Conservation (phyloP, 1,140 invertebrate species). For the Diachasma alloeum region DNA sequence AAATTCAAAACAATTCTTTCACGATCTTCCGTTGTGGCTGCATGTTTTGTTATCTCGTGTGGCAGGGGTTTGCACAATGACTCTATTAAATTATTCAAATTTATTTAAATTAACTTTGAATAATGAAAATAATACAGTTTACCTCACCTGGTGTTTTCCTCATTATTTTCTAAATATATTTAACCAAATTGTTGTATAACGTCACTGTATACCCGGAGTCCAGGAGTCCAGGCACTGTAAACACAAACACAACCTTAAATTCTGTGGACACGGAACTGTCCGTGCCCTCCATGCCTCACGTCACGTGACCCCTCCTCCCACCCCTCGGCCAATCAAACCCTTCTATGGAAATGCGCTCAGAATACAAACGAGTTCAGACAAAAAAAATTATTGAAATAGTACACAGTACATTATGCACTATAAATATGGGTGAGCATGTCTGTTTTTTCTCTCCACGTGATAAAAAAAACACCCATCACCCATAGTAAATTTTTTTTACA, state of each 20-base stretch:
- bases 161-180: background rate
- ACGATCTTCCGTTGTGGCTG: slow-evolving; percentile 47
- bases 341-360: background rate
- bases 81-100: slow-evolving; percentile 36
- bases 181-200: background rate
- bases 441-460: background rate
- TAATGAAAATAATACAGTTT: background rate
- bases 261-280: background rate
- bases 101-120: background rate
- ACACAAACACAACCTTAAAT: background rate
- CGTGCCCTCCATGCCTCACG: background rate
- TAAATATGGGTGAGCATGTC: background rate
- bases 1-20: slow-evolving; percentile 51
- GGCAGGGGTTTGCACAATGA: slow-evolving; percentile 50
- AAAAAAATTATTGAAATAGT: background rate
- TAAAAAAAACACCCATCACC: background rate
- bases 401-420: background rate
- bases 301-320: background rate
- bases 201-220: background rate
- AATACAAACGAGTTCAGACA: background rate
- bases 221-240: background rate
- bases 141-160: background rate
- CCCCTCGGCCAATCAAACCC: background rate
- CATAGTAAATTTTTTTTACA: background rate
- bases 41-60: slow-evolving; percentile 36